Conservation (phyloP, 2,888 invertebrate species). For the Alentia gelatinosa region DNA sequence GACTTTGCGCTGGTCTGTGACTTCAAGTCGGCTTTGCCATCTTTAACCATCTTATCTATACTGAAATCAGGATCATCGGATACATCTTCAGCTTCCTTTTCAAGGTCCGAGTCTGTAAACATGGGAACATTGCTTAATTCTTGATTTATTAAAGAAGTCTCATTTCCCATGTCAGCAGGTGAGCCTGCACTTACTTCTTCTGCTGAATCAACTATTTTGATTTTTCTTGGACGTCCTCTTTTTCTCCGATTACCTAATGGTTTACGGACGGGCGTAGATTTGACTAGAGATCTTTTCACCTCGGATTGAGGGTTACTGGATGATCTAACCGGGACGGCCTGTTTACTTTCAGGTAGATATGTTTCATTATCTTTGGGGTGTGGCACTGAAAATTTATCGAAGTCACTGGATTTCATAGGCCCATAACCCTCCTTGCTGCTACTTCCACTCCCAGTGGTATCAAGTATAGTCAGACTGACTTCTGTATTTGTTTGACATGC, state of each 20-base stretch:
- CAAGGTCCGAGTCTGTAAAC: not conserved
- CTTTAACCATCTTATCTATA: conserved; percentile 13
- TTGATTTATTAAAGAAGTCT: no score
- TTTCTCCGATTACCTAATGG: not conserved
- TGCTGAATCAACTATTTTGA: not conserved
- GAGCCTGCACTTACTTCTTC: no score
- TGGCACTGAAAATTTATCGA: no score
- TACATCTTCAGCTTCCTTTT: not conserved
- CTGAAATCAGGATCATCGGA: not conserved
- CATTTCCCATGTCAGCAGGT: no score
- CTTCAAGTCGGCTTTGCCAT: not conserved
- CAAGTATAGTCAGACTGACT: no score
- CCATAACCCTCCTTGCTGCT: no score
- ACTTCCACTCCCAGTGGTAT: no score
- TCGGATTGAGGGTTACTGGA: not conserved
- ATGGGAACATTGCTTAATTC: not conserved
- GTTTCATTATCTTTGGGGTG: no score
- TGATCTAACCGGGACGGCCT: not conserved
- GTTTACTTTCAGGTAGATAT: no score
- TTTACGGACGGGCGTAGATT: no score
- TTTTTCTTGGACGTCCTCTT: not conserved
- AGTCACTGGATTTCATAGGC: no score
- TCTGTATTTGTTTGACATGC: no score
- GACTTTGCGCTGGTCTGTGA: not conserved
- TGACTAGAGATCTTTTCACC: not conserved